phyloP scores from a whole-genome alignment of 2,888 invertebrate genomes.

The Trypoxylon attenuatum region DNA sequence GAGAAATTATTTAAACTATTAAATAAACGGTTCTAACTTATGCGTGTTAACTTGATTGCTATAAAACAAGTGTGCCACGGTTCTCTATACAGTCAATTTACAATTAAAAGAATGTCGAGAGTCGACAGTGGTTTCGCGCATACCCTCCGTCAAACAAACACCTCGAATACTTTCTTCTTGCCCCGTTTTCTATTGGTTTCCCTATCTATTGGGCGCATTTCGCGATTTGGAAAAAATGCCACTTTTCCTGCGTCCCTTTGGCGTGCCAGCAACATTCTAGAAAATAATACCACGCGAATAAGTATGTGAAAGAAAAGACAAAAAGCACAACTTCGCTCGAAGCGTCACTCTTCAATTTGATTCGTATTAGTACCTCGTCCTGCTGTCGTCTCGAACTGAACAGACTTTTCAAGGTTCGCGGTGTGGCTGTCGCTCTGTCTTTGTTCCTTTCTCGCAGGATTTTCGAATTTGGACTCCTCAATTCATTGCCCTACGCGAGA shows the following conservation, averaged over 20 bases:
- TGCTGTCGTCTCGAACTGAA: conserved; percentile 61
- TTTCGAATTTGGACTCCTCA: conserved; percentile 62
- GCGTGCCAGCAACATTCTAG: conserved; percentile 60
- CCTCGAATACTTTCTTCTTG: neutral
- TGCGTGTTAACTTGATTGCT: neutral
- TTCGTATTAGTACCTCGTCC: conserved; percentile 61
- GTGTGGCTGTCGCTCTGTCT: conserved; percentile 64
- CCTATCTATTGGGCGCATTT: conserved; percentile 13
- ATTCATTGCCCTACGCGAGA: conserved; percentile 62
- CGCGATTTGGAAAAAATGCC: conserved; percentile 63
- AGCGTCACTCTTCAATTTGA: neutral
- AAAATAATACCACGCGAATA: conserved; percentile 19
- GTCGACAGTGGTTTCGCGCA: too few species aligned
- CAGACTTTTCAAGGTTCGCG: conserved; percentile 63
- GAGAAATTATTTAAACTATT: conserved; percentile 58
- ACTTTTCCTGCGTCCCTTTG: conserved; percentile 61
- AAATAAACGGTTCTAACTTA: conserved; percentile 47
- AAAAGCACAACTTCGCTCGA: too few species aligned
- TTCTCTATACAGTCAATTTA: too few species aligned
- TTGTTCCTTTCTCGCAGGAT: conserved; percentile 64
- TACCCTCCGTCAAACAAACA: too few species aligned
- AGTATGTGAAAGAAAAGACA: too few species aligned
- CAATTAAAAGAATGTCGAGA: too few species aligned
- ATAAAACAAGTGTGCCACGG: too few species aligned
- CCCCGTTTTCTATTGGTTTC: conserved; percentile 4